phyloP scores from a whole-genome alignment of 2,888 invertebrate genomes.

The Horisme vitalbata region DNA sequence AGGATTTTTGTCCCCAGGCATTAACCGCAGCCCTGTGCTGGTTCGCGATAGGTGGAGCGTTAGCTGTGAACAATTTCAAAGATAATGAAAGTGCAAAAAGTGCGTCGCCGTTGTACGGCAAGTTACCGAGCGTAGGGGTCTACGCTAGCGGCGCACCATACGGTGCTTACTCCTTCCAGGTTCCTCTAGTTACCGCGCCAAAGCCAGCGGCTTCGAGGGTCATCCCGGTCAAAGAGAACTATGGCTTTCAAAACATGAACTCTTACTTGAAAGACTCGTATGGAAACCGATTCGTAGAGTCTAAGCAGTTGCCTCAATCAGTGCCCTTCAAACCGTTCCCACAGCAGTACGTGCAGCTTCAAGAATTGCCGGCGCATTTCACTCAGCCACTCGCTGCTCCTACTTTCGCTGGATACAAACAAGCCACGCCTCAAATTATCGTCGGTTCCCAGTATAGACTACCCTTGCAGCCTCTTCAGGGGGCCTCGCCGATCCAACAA shows the following conservation, averaged over 20 bases:
- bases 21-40: constrained; percentile 57
- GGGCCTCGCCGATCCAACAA: constrained; percentile 45
- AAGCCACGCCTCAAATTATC: constrained; percentile 53
- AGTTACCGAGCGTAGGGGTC: constrained; percentile 51
- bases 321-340: constrained; percentile 62
- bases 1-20: constrained; percentile 54
- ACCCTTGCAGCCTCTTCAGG: constrained; percentile 46
- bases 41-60: constrained; percentile 48
- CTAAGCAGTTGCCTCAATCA: constrained; percentile 54
- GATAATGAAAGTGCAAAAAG: constrained; percentile 63
- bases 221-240: constrained; percentile 57
- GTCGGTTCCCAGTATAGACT: constrained; percentile 56
- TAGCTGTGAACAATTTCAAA: constrained; percentile 44
- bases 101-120: constrained; percentile 61
- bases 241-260: constrained; percentile 51
- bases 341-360: constrained; percentile 67
- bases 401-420: constrained; percentile 54
- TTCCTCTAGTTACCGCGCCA: constrained; percentile 53
- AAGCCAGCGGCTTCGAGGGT: constrained; percentile 49
- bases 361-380: constrained; percentile 68
- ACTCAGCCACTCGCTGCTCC: constrained; percentile 64
- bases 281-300: constrained; percentile 63
- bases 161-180: constrained; percentile 62
- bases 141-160: constrained; percentile 70
- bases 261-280: constrained; percentile 70